Conservation (phyloP, 1,140 invertebrate species). For the Procambarus virginalis region DNA sequence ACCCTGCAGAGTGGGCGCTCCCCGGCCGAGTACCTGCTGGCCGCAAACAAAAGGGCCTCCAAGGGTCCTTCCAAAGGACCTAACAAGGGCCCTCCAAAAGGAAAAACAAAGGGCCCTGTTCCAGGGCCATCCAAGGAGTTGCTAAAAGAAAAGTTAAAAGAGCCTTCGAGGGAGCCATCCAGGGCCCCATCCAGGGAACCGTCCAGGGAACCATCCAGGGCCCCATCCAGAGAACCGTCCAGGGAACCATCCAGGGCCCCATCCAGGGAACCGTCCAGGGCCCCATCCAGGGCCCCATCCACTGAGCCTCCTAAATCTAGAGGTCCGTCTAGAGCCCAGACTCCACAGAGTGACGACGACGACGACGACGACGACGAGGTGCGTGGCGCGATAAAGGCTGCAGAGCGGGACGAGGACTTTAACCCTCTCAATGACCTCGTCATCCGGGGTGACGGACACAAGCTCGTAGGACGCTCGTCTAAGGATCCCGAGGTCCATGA, state of each 20-base stretch:
- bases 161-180: conserved; percentile 1
- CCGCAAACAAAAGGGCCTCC: conserved; percentile 29
- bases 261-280: conserved; percentile 4
- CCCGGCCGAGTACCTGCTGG: conserved; percentile 31
- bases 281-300: conserved; percentile 1
- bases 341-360: conserved; percentile 38
- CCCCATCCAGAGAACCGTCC: conserved; percentile 28
- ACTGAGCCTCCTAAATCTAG: conserved; percentile 3
- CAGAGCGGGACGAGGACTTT: conserved; percentile 57
- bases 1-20: conserved; percentile 58
- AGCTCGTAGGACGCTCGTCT: conserved; percentile 83
- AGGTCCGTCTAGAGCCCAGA: conserved; percentile 17
- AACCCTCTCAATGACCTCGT: conserved; percentile 44
- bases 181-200: neutral
- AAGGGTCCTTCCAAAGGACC: neutral
- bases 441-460: conserved; percentile 79
- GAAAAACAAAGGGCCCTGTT: no score
- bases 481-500: conserved; percentile 88
- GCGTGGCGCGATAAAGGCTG: conserved; percentile 77
- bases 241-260: neutral
- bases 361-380: neutral
- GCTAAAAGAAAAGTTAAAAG: neutral
- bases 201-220: neutral
- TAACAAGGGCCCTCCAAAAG: neutral
- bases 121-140: no score